Percentiles rank a stretch among this genome's conserved stretches.
These are phyloP conservation scores for Iphiclides podalirius DNA, from an alignment of 2,888 invertebrate species.

Conservation along the genomic window DNA sequence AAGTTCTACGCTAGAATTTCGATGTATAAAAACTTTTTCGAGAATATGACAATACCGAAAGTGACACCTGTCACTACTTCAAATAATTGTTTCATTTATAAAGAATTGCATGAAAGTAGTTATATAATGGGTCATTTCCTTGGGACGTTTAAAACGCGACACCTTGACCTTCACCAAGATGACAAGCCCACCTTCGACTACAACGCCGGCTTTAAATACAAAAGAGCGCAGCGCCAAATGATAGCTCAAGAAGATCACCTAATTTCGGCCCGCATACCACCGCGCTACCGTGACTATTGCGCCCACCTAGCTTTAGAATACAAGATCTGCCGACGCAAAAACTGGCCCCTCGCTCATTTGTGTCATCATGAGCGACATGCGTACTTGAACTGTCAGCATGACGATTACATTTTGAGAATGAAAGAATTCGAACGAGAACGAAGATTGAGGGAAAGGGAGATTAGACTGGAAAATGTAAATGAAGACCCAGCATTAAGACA, in stretches of 20 bases:
- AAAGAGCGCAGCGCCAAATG: slow-evolving; percentile 86
- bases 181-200: slow-evolving; percentile 83
- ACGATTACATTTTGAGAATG: slow-evolving; percentile 85
- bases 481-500: slow-evolving; percentile 1
- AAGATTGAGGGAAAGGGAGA: slow-evolving; percentile 52
- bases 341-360: slow-evolving; percentile 82
- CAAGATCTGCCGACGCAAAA: slow-evolving; percentile 83
- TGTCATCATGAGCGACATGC: slow-evolving; percentile 88
- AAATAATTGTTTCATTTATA: too few species aligned
- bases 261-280: slow-evolving; percentile 85
- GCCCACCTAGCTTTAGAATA: slow-evolving; percentile 85
- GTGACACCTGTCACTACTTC: too few species aligned
- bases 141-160: slow-evolving; percentile 41
- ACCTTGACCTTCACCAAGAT: slow-evolving; percentile 50
- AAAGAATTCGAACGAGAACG: slow-evolving; percentile 67
- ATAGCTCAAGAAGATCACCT: slow-evolving; percentile 85
- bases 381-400: slow-evolving; percentile 86
- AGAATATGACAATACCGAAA: too few species aligned
- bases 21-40: too few species aligned
- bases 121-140: slow-evolving; percentile 54
- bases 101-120: too few species aligned
- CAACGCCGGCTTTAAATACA: slow-evolving; percentile 83
- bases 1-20: too few species aligned
- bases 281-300: slow-evolving; percentile 88
- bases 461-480: slow-evolving; percentile 37